Base-by-base conservation (phyloP, 2,113 vertebrate species). In the Hemiprocne comata region DNA sequence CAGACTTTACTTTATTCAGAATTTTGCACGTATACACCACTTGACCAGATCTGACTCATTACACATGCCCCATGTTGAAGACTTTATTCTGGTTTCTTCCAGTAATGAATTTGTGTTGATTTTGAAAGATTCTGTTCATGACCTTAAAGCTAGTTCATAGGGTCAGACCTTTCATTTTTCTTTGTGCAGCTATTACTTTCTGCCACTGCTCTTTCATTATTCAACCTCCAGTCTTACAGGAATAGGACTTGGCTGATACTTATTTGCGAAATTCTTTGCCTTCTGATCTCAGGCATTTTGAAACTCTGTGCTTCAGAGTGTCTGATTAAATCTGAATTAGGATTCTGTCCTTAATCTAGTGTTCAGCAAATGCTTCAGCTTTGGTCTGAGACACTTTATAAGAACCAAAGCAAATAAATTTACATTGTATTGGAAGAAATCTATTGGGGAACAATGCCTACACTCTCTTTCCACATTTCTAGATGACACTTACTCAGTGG, bases 241-340 rank as follows among this genome's bases (percentile, higher is more conserved):
- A 95, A 92, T 67, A 93, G 65, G 75, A 88, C 83, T 96, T 95
- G 90, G 88, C 90, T 93, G 82, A 91, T 86, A 88, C 42, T 94
- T 90, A 90, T 53, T 96, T 97, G 87, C 3, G 6, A 96, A 97
- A 96, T 91, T 95, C 92, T 90, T 96, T 96, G 92, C 94, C 86
- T 96, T 92, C 82, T 82, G 19, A 89, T 92, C 85, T 94, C 76
- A 65, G 65, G 85, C 93, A 90, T 93, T 94, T 96, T 92, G 95
- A 96, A 97, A 95, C 69, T 80, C 94, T 91, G 62, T 60, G 42
- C 79, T 90, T 92, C 76, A 77, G 74, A 94, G 72, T 64, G 84
- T 92, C 88, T 91, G 92, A 91, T 88, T 96, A 84, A 91, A 3
- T 88, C 85, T 93, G 76, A 60, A 92, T 92, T 96, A 92, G 69